Evolutionary conservation across 2,888 invertebrate species (phyloP).

Genomic region (Tachina lurida): DNA sequence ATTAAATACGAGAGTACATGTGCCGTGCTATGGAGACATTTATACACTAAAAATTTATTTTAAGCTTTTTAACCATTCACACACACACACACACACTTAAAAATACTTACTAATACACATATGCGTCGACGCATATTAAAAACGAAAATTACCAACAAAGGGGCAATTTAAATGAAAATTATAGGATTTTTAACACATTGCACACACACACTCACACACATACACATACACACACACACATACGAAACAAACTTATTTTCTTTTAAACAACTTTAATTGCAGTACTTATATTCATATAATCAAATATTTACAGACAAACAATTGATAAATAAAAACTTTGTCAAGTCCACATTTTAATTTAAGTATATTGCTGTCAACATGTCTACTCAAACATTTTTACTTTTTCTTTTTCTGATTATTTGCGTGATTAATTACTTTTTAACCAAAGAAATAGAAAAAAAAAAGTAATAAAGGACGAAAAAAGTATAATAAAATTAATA

Average conservation of each 20-base stretch:
- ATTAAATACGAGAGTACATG: not conserved
- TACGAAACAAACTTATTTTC: not conserved
- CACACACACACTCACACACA: not conserved
- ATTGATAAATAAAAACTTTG: conserved; percentile 25
- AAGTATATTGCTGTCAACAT: conserved; percentile 44
- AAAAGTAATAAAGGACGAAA: not conserved
- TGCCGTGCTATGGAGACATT: not conserved
- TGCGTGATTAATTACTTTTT: conserved; percentile 53
- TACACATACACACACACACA: not conserved
- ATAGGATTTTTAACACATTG: conserved; percentile 37
- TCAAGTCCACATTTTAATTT: not conserved
- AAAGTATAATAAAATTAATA: not conserved
- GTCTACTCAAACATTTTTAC: not conserved
- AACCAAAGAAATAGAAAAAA: not conserved
- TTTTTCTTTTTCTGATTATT: conserved; percentile 36
- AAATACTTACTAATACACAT: no score
- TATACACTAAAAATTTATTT: conserved; percentile 12
- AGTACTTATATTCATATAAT: conserved; percentile 9
- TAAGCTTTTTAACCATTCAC: conserved; percentile 36
- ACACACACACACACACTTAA: no score
- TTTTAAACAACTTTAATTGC: conserved; percentile 6
- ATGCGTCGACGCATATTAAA: not conserved
- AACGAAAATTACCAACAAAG: conserved; percentile 55
- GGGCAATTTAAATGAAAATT: conserved; percentile 62
- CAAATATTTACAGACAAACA: conserved; percentile 51